These are phyloP conservation scores for Lissocephala sabroskyi DNA, from an alignment of 2,888 invertebrate species.

Conservation along the genomic window DNA sequence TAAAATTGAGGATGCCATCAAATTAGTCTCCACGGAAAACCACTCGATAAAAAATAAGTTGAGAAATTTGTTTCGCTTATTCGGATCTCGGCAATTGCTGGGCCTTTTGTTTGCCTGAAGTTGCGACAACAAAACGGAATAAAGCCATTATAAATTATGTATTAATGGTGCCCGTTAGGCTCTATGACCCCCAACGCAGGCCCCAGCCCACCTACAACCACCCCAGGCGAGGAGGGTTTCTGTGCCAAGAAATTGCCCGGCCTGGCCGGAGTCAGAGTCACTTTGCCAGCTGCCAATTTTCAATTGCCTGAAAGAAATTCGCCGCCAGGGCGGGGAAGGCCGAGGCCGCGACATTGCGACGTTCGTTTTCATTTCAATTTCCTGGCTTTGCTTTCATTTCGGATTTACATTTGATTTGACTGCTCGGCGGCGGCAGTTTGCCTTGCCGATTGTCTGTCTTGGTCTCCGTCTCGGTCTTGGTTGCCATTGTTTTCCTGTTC, in stretches of 20 bases:
- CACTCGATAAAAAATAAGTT: too few relatives aligned
- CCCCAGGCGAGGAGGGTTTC: too few relatives aligned
- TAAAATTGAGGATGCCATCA: too few relatives aligned
- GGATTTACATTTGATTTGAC: slow-evolving; percentile 65
- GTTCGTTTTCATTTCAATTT: slow-evolving; percentile 58
- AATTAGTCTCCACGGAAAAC: too few relatives aligned
- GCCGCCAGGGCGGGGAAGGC: slow-evolving; percentile 10
- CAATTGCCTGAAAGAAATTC: slow-evolving; percentile 48
- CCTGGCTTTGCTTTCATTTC: slow-evolving; percentile 53
- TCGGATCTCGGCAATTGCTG: too few relatives aligned
- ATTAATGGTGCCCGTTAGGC: slow-evolving; percentile 64
- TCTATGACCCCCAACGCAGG: too few relatives aligned
- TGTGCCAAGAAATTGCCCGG: slow-evolving; percentile 11
- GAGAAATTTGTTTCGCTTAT: too few relatives aligned
- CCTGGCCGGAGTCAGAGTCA: slow-evolving; percentile 29
- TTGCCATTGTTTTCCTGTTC: too few relatives aligned
- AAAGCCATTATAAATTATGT: slow-evolving; percentile 65
- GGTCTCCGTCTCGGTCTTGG: slow-evolving; percentile 9
- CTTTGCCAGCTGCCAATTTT: slow-evolving; percentile 60
- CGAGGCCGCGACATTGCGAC: slow-evolving; percentile 2
- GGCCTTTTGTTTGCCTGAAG: too few relatives aligned
- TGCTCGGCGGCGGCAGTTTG: slow-evolving; percentile 15
- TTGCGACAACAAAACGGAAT: slow-evolving; percentile 29
- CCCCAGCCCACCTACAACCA: too few relatives aligned
- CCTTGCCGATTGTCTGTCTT: slow-evolving; percentile 1